Percentiles rank a stretch among this genome's conserved stretches.
Evolutionary conservation across 2,797 vertebrate genomes (phyloP).

Genomic region (Triplophysa bombifrons): DNA sequence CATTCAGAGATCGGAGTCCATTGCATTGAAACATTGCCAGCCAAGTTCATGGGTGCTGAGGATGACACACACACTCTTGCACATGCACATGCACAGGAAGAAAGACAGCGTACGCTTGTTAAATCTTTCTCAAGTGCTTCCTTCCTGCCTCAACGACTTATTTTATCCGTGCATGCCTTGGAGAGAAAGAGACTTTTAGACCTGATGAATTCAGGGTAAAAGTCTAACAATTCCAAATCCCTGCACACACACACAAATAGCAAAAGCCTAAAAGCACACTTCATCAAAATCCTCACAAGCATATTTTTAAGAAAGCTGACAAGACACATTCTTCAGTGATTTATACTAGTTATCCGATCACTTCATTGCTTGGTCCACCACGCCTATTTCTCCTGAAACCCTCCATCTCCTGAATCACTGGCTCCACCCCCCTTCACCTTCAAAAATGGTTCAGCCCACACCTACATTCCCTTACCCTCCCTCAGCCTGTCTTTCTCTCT

Average conservation of each 20-base stretch:
- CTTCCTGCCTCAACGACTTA: constrained; percentile 71
- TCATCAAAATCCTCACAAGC: background rate
- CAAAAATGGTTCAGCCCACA: constrained; percentile 76
- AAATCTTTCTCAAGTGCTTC: constrained; percentile 71
- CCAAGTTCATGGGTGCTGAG: constrained; percentile 1
- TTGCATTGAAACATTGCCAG: background rate
- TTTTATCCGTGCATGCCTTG: constrained; percentile 35
- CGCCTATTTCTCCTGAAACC: constrained; percentile 6
- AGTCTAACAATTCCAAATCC: background rate
- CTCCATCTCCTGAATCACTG: constrained; percentile 19
- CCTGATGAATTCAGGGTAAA: background rate
- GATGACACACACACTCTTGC: constrained; percentile 38
- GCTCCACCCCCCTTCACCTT: constrained; percentile 65
- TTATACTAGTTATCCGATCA: background rate
- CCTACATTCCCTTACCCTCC: constrained; percentile 61
- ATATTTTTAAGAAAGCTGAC: background rate
- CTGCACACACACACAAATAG: background rate
- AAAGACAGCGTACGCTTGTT: constrained; percentile 54
- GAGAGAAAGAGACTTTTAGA: constrained; percentile 22
- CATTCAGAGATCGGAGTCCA: background rate
- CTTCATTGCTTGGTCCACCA: background rate
- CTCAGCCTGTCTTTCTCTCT: constrained; percentile 6
- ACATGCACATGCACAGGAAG: constrained; percentile 55
- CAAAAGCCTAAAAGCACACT: background rate
- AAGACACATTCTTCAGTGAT: background rate